phyloP scores from a whole-genome alignment of 2,113 vertebrate species.

The Bostrychus sinensis region DNA sequence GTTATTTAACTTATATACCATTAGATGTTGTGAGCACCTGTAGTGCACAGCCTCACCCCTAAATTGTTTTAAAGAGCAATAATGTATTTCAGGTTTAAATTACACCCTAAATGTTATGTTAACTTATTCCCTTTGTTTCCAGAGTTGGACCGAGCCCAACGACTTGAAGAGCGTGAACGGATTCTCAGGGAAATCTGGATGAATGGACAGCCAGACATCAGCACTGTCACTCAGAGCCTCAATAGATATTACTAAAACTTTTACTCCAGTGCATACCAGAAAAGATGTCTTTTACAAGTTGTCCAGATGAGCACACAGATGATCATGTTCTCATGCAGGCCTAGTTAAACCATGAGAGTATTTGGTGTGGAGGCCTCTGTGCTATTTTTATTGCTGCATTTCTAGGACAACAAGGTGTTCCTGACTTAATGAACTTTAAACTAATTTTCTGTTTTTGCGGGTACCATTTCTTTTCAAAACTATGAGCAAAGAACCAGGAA shows the following conservation, averaged over 20 bases:
- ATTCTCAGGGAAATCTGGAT: slow-evolving; percentile 93
- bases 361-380: background rate
- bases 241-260: slow-evolving; percentile 86
- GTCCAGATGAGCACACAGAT: background rate
- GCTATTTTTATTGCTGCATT: background rate
- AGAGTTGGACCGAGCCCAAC: slow-evolving; percentile 87
- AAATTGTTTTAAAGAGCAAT: too few species aligned
- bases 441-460: too few species aligned
- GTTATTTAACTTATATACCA: too few species aligned
- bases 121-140: slow-evolving; percentile 16
- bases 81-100: too few species aligned
- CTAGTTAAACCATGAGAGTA: background rate
- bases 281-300: background rate
- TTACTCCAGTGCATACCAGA: background rate
- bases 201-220: slow-evolving; percentile 89
- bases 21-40: background rate
- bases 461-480: too few species aligned
- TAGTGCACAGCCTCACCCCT: too few species aligned
- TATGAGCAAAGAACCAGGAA: too few species aligned
- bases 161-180: slow-evolving; percentile 88
- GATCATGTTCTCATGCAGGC: background rate
- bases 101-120: background rate
- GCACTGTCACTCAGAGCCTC: slow-evolving; percentile 85
- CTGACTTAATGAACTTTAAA: background rate
- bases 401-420: background rate